phyloP scores from a whole-genome alignment of 2,797 vertebrate species.

The Echeneis naucrates region DNA sequence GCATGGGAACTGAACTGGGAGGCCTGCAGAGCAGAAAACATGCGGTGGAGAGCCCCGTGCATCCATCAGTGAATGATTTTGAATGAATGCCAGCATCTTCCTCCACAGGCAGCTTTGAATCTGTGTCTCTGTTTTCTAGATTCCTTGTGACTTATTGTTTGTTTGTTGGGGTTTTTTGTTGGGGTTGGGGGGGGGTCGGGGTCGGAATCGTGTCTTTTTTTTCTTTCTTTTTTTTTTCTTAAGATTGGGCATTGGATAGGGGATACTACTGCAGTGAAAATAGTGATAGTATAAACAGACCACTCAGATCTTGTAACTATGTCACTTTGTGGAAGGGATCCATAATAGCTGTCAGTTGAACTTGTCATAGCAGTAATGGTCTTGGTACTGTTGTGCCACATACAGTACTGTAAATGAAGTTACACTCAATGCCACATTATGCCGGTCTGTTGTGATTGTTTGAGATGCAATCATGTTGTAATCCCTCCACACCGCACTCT shows the following conservation, averaged over 20 bases:
- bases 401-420: conserved; percentile 27
- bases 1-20: conserved; percentile 81
- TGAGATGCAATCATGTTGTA: conserved; percentile 35
- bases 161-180: conserved; percentile 39
- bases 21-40: conserved; percentile 70
- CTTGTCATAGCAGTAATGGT: conserved; percentile 32
- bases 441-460: conserved; percentile 38
- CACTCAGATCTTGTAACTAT: conserved; percentile 56
- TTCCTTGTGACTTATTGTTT: conserved; percentile 63
- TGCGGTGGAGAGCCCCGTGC: conserved; percentile 43
- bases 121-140: conserved; percentile 74
- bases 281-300: conserved; percentile 38
- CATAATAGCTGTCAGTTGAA: conserved; percentile 34
- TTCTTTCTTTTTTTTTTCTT: conserved; percentile 33
- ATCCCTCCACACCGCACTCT: conserved; percentile 25
- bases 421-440: conserved; percentile 36
- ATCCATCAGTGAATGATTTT: conserved; percentile 66
- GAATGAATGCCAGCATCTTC: conserved; percentile 83
- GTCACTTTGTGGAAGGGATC: conserved; percentile 53
- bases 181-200: conserved; percentile 12
- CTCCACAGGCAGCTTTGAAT: conserved; percentile 82
- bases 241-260: conserved; percentile 36
- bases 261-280: conserved; percentile 43
- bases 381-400: conserved; percentile 40
- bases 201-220: too few relatives aligned